phyloP scores from a whole-genome alignment of 2,113 vertebrate genomes.

The Speoplatyrhinus poulsoni region DNA sequence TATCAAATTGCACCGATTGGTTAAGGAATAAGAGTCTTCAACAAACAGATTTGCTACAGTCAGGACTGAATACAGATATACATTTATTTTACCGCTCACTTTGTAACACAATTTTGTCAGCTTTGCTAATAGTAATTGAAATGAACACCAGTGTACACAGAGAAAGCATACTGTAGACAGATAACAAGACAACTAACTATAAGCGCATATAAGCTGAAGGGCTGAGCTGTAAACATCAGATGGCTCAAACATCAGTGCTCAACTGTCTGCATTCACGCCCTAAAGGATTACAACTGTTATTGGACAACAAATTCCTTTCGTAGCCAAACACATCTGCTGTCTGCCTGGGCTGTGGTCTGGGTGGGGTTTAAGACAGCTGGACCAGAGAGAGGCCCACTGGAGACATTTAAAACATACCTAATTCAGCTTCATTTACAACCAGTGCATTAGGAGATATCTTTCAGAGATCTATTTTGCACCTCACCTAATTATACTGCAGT shows the following conservation, averaged over 20 bases:
- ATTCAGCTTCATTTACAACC: slow-evolving; percentile 17
- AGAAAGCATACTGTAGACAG: background rate
- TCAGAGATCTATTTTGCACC: background rate
- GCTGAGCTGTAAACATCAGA: background rate
- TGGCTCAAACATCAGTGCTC: background rate
- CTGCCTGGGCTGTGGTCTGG: slow-evolving; percentile 15
- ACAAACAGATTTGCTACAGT: too few species aligned
- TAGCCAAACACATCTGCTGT: slow-evolving; percentile 51
- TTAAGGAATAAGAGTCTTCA: too few species aligned
- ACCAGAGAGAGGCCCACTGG: slow-evolving; percentile 7
- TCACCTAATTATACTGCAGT: background rate
- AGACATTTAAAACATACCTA: slow-evolving; percentile 30
- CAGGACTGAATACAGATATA: too few species aligned
- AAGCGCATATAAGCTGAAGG: too few species aligned
- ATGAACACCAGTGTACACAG: background rate
- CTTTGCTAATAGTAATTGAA: background rate
- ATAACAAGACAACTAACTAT: background rate
- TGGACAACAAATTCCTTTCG: slow-evolving; percentile 48
- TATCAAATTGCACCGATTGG: too few species aligned
- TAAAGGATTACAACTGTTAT: slow-evolving; percentile 47
- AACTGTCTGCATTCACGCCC: slow-evolving; percentile 11
- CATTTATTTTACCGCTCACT: too few species aligned
- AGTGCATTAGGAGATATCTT: background rate
- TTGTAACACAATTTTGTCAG: background rate
- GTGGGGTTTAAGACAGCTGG: background rate